Base-by-base conservation (phyloP, 2,797 vertebrate genomes). In the Oreochromis grahami region DNA sequence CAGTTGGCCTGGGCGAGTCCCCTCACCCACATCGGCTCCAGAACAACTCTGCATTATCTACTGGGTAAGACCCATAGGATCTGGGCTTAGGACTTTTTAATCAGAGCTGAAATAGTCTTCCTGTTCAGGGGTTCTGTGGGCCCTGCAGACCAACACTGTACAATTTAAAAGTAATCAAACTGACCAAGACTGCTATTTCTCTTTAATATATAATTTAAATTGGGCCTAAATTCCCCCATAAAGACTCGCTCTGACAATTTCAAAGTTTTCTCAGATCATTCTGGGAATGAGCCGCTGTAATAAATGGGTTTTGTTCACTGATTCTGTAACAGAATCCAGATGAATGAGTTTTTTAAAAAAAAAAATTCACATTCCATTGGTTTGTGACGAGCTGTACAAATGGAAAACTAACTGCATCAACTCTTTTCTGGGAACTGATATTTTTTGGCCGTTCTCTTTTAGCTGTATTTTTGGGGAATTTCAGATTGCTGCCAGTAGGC, bases 401-500 rank as follows among this genome's bases (percentile, higher is more conserved):
- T 0, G 3, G 3, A 58, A 60, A 60, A 34, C 29, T 34, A 2
- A 11, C 0, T 11, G 32, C 32, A 60, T n/a, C 6, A 0, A 60
- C 56, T 60, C 9, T 34, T 56, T 56, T 34, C 56, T 4, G 29
- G 56, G 56, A 34, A 60, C 15, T 60, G 29, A 15, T 0, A 11
- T 34, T 19, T 34, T 34, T 60, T 60, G 15, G 56, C 29, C 0
- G 19, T 34, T 60, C 29, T 60, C 2, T 34, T 0, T 19, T 60
- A 19, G 5, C 8, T 60, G 9, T 12, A 12, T 60, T 60, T 34
- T 19, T 1, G 6, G 17, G 9, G 17, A 11, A 19, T 60, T 60
- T 4, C 56, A 60, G 9, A 17, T 60, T 60, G 56, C 17, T 60
- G 56, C 29, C 56, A 60, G 9, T 11, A 60, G 29, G 9, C 56